Evolutionary conservation across 2,888 invertebrate genomes (phyloP).

Genomic region (Lingula anatina): DNA sequence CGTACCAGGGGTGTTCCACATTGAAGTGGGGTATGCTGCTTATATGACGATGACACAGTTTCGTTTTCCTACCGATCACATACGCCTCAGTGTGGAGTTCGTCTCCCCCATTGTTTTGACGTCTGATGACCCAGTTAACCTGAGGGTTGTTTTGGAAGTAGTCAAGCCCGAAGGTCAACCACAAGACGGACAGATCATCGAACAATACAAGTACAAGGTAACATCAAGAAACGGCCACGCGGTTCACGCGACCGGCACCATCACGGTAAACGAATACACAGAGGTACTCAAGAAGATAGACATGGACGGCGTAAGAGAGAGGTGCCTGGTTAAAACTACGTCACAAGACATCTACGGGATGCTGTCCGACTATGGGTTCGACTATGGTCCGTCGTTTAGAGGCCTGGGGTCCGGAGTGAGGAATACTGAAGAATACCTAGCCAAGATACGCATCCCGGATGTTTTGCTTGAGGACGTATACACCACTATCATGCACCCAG

Average conservation of each 20-base stretch:
- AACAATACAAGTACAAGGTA: too few species aligned
- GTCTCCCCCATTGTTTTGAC: too few species aligned
- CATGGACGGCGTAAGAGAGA: background rate
- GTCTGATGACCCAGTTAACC: too few species aligned
- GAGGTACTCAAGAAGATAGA: background rate
- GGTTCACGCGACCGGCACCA: too few species aligned
- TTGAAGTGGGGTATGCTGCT: conserved; percentile 21
- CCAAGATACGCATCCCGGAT: conserved; percentile 14
- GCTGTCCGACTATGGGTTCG: conserved; percentile 10
- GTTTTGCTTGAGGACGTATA: conserved; percentile 12
- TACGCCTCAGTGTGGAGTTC: too few species aligned
- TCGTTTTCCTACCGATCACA: too few species aligned
- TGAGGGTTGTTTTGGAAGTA: too few species aligned
- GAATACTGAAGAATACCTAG: conserved; percentile 14
- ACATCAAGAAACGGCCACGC: too few species aligned
- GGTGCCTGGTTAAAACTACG: background rate
- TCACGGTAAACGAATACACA: too few species aligned
- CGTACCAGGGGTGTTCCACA: conserved; percentile 21
- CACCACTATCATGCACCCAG: conserved; percentile 19
- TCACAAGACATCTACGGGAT: conserved; percentile 8
- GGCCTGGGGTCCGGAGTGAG: background rate
- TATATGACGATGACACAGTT: too few species aligned
- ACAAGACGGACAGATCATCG: too few species aligned
- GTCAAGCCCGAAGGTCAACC: too few species aligned
- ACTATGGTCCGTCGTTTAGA: conserved; percentile 12